Evolutionary conservation across 2,888 invertebrate genomes (phyloP), one percentile per base, ranked within the genome.

Genomic region (Aphidoletes aphidimyza): DNA sequence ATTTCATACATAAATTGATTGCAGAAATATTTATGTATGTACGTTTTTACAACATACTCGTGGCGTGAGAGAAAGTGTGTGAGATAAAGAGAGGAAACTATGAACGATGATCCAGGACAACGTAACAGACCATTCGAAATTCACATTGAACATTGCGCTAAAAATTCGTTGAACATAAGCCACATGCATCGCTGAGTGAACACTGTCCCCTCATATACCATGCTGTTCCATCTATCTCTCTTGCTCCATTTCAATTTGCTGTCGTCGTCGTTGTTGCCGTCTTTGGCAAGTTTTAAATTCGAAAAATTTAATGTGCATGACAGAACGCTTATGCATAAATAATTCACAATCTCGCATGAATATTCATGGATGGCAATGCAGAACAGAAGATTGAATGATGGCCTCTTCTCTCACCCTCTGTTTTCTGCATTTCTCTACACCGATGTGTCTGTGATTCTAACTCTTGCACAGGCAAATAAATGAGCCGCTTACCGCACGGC

Each of bases 261-360:
- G 14, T 42, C n/a, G n/a, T n/a, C n/a, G n/a, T n/a, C n/a, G n/a
- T n/a, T 22, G 54, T 54, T 54, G 22, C 3, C 69, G 30, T 69
- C 69, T 69, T 81, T 3, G n/a, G 37, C 81, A 11, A 37, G 81
- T 37, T 37, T 54, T 3, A 81, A 81, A 37, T 81, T 37, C 37
- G 37, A 37, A 17, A 8, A 17, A 36, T 8, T 81, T 81, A 37
- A 81, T 81, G 81, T 37, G 37, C 36, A 36, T 81, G 81, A 81
- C 81, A 81, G 36, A 81, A 37, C 22, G 81, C 37, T 81, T 81
- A 81, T 81, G 81, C 81, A 81, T 81, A 69, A 69, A 69, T 69
- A 81, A 37, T 81, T 81, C 37, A 81, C 81, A 37, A 37, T 37
- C 69, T 69, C 81, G 11, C 81, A 37, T 81, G 81, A 81, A 81